phyloP scores from a whole-genome alignment of 2,113 vertebrate genomes.

The Pomatorhinus ruficollis region DNA sequence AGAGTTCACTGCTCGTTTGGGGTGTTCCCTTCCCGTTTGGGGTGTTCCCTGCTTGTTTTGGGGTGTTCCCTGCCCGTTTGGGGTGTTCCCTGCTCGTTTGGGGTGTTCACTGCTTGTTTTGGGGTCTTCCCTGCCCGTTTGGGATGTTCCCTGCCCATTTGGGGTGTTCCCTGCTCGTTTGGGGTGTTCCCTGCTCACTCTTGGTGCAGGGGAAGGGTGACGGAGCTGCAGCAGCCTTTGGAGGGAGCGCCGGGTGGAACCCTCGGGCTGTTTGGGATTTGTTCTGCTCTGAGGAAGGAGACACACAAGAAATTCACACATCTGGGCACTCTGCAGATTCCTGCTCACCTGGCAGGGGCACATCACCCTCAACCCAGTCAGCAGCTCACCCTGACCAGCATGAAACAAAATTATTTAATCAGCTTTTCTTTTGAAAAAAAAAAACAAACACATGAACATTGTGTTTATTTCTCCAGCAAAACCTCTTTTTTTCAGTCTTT shows the following conservation, averaged over 20 bases:
- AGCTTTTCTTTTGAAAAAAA: neutral
- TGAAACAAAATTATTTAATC: neutral
- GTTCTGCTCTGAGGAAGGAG: neutral
- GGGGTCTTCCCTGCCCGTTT: too few relatives aligned
- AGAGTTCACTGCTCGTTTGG: neutral
- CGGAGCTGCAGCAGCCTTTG: neutral
- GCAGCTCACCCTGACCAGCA: neutral
- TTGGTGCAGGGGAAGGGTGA: neutral
- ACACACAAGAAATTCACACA: fast-evolving
- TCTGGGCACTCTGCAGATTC: neutral
- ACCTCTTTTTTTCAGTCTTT: slow-evolving; percentile 58
- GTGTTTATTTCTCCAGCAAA: slow-evolving; percentile 73
- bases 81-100: neutral
- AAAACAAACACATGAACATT: neutral
- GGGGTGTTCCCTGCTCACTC: neutral
- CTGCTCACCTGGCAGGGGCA: neutral
- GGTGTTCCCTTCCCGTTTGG: too few relatives aligned
- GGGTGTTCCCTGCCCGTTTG: too few relatives aligned
- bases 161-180: too few relatives aligned
- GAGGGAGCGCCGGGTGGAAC: neutral
- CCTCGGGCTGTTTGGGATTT: neutral
- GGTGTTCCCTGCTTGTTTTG: too few relatives aligned
- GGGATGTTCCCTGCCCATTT: too few relatives aligned
- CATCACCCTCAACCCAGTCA: neutral
- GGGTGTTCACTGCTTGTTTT: too few relatives aligned